A percentile compares a stretch with the other conserved stretches of the same genome.
phyloP scores from a whole-genome alignment of 2,797 vertebrate species.

The Falco novaeseelandiae region DNA sequence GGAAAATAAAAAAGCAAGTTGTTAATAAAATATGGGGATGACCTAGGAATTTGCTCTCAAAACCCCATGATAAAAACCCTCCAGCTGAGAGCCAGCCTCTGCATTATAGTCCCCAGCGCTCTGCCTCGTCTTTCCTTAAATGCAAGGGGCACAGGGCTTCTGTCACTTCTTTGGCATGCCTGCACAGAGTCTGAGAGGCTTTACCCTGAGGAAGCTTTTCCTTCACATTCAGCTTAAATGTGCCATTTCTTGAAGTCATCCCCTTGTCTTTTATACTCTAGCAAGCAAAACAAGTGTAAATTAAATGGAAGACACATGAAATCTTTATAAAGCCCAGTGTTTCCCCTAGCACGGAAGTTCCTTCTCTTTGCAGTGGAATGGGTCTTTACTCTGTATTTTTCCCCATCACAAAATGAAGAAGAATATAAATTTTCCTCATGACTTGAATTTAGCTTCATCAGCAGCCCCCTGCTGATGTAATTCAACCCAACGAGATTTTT shows the following conservation, averaged over 20 bases:
- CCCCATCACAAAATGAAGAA: constrained; percentile 34
- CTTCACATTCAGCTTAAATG: constrained; percentile 3
- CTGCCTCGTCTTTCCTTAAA: background rate
- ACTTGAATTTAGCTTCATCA: constrained; percentile 59
- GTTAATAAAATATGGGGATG: background rate
- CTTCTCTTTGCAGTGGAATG: background rate
- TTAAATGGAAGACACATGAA: constrained; percentile 58
- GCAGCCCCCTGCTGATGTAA: constrained; percentile 50
- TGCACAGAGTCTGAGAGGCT: background rate
- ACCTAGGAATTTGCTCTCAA: background rate
- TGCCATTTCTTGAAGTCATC: constrained; percentile 52
- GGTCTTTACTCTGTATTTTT: background rate
- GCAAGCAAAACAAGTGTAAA: constrained; percentile 52
- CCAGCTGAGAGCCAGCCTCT: background rate
- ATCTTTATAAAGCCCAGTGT: constrained; percentile 32
- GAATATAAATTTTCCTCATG: constrained; percentile 58
- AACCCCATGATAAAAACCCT: background rate
- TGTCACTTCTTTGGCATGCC: background rate
- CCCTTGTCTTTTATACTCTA: constrained; percentile 45
- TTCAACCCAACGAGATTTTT: constrained; percentile 8
- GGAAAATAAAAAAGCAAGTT: background rate
- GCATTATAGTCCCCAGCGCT: background rate
- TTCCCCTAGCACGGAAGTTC: constrained; percentile 1
- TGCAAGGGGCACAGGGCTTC: background rate
- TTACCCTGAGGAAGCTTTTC: constrained; percentile 25